Conservation (phyloP, 2,113 vertebrate genomes). For the Ginglymostoma cirratum region DNA sequence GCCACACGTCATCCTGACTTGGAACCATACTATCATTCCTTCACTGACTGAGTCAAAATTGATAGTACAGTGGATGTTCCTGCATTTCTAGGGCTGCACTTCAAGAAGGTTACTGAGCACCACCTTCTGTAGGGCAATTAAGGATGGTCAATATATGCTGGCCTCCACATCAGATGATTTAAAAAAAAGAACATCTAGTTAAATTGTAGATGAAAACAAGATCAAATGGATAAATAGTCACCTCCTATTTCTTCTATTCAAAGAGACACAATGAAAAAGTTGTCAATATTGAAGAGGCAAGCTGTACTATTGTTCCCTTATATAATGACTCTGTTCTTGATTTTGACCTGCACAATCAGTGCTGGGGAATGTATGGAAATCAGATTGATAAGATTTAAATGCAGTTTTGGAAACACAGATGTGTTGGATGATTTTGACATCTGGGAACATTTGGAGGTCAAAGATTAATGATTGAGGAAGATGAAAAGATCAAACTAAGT, state of each 20-base stretch:
- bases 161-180: too few species aligned
- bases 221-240: not conserved
- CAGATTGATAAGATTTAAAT: not conserved
- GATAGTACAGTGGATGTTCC: too few species aligned
- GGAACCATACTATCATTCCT: too few species aligned
- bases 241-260: not conserved
- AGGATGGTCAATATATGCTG: too few species aligned
- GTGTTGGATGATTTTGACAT: not conserved
- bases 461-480: not conserved
- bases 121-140: too few species aligned
- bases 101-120: too few species aligned
- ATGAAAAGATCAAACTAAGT: not conserved
- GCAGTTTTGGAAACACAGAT: not conserved
- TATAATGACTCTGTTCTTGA: not conserved
- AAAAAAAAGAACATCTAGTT: not conserved
- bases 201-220: not conserved
- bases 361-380: not conserved
- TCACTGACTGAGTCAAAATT: too few species aligned
- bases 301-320: not conserved
- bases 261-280: not conserved
- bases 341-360: not conserved
- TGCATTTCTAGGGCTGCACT: too few species aligned
- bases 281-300: not conserved
- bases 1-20: too few species aligned
- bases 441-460: not conserved